Conservation (phyloP, 2,113 vertebrate genomes). For the Tretioscincus oriximinensis region DNA sequence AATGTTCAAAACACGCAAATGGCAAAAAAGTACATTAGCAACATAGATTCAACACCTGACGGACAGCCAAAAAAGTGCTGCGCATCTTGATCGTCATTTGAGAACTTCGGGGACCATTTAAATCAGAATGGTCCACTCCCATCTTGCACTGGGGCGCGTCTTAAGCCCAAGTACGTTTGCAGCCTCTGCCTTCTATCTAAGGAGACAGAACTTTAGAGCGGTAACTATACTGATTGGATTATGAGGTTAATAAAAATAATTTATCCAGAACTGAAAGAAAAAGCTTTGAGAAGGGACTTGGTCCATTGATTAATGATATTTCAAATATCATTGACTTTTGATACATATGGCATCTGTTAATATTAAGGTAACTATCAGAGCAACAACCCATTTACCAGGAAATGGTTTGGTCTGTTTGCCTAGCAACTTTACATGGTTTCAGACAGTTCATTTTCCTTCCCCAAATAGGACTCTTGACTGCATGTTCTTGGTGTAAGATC, state of each 20-base stretch:
- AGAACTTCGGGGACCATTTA: too few species aligned
- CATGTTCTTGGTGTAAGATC: constrained; percentile 45
- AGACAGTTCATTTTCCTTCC: constrained; percentile 48
- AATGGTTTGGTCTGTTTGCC: constrained; percentile 41
- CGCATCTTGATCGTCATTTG: too few species aligned
- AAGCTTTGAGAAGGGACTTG: constrained; percentile 40
- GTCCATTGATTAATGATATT: constrained; percentile 7
- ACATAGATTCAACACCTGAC: too few species aligned
- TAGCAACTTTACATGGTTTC: constrained; percentile 44
- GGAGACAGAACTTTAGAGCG: constrained; percentile 42
- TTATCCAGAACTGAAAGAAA: constrained; percentile 16
- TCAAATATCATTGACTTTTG: constrained; percentile 18
- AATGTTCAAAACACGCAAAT: too few species aligned
- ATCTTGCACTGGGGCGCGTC: too few species aligned
- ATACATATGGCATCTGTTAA: constrained; percentile 15
- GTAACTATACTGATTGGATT: constrained; percentile 42
- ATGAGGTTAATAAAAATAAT: constrained; percentile 45
- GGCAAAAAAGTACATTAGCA: too few species aligned
- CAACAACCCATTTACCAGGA: constrained; percentile 6
- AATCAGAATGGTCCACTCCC: too few species aligned
- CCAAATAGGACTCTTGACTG: constrained; percentile 36
- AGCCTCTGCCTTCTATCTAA: too few species aligned
- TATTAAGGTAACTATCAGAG: constrained; percentile 38
- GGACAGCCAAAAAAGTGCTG: too few species aligned
- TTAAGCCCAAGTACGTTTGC: too few species aligned